These are phyloP conservation scores for Agrypnia vestita DNA, from an alignment of 1,140 invertebrate species.

Conservation along the genomic window DNA sequence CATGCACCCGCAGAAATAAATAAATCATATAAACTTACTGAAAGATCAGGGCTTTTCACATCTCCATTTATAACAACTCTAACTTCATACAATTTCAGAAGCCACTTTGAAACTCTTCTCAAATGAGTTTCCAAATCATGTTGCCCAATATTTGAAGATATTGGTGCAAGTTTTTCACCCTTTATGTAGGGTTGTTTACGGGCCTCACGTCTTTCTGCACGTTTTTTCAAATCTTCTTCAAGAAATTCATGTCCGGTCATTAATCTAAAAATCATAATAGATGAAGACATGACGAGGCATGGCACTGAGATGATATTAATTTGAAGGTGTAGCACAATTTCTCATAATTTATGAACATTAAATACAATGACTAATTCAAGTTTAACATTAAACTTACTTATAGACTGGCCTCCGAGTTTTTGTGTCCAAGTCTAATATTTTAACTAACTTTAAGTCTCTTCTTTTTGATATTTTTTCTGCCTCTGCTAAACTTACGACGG, in stretches of 20 bases:
- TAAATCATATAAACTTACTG: conserved; percentile 23
- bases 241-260: conserved; percentile 69
- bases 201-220: conserved; percentile 66
- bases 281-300: not conserved
- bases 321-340: not conserved
- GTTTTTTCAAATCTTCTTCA: conserved; percentile 67
- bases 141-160: conserved; percentile 76
- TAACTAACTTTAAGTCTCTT: conserved; percentile 78
- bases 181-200: conserved; percentile 67
- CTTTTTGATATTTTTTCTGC: conserved; percentile 77
- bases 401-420: conserved; percentile 78
- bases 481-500: conserved; percentile 61
- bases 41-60: conserved; percentile 64
- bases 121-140: conserved; percentile 77
- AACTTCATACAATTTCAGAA: conserved; percentile 77
- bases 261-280: conserved; percentile 63
- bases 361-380: not conserved
- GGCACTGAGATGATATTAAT: too few relatives aligned
- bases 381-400: conserved; percentile 66
- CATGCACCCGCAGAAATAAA: not conserved
- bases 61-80: conserved; percentile 74
- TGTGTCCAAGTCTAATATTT: conserved; percentile 76
- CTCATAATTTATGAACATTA: not conserved
- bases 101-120: conserved; percentile 77
- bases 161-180: conserved; percentile 75